These are phyloP conservation scores for Mycetomoellerius zeteki DNA, from an alignment of 1,140 invertebrate species.

Conservation along the genomic window DNA sequence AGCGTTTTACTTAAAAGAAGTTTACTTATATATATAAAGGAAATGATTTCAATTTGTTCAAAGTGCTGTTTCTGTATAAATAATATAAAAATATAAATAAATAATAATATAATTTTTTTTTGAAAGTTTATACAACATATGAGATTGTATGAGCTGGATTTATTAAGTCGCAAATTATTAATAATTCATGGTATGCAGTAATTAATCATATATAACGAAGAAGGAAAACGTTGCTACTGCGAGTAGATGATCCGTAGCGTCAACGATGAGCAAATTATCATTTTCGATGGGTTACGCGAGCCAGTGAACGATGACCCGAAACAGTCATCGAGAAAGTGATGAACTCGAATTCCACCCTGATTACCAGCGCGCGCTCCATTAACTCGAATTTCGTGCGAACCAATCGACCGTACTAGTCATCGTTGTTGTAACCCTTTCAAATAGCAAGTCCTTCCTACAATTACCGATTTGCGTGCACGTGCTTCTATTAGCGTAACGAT, in stretches of 20 bases:
- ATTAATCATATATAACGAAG: slow-evolving; percentile 49
- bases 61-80: no score
- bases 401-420: slow-evolving; percentile 76
- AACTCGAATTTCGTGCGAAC: slow-evolving; percentile 77
- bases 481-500: slow-evolving; percentile 38
- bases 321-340: slow-evolving; percentile 78
- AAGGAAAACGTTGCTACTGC: slow-evolving; percentile 14
- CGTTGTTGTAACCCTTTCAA: slow-evolving; percentile 58
- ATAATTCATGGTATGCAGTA: slow-evolving; percentile 13
- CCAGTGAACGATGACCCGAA: slow-evolving; percentile 74
- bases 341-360: slow-evolving; percentile 77
- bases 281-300: slow-evolving; percentile 74
- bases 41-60: neutral
- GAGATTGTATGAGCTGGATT: neutral
- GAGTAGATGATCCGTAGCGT: slow-evolving; percentile 54
- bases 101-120: neutral
- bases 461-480: slow-evolving; percentile 56
- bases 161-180: slow-evolving; percentile 27
- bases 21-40: no score
- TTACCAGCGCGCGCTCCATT: slow-evolving; percentile 75
- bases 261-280: slow-evolving; percentile 72
- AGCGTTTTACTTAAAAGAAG: neutral
- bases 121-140: neutral
- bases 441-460: slow-evolving; percentile 65
- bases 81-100: no score